These are phyloP conservation scores for Paradisaea rubra DNA, from an alignment of 2,113 vertebrate species.

Conservation along the genomic window DNA sequence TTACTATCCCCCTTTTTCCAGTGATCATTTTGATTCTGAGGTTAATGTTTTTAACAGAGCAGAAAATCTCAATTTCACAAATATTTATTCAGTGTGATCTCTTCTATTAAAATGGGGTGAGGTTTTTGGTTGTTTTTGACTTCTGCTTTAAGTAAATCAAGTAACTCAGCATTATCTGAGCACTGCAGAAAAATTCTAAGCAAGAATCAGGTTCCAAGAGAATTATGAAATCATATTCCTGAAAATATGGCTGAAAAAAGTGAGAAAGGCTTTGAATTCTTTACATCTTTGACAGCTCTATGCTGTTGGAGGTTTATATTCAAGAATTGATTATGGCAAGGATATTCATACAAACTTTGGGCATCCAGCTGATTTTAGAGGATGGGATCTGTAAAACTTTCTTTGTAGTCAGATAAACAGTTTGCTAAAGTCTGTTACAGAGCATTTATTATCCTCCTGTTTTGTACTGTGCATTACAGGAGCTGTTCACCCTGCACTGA, in stretches of 20 bases:
- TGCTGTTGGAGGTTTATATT: neutral
- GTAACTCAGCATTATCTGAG: neutral
- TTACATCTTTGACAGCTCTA: neutral
- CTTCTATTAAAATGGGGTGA: neutral
- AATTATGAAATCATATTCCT: neutral
- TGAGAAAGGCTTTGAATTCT: neutral
- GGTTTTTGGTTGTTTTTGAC: neutral
- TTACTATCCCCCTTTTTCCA: neutral
- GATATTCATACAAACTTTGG: neutral
- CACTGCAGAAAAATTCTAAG: neutral
- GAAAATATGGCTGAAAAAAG: neutral
- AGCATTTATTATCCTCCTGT: neutral
- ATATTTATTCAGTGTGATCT: neutral
- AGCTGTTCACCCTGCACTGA: neutral
- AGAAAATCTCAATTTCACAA: neutral
- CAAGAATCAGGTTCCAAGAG: neutral
- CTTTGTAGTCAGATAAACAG: neutral
- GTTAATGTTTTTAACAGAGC: neutral
- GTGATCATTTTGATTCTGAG: neutral
- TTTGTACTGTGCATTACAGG: neutral
- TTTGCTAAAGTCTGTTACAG: neutral
- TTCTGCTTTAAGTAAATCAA: neutral
- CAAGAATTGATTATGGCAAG: neutral
- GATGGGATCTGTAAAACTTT: neutral
- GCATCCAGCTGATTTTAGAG: neutral